Conservation (phyloP, 2,113 vertebrate species). For the Neopipo cinnamomea region DNA sequence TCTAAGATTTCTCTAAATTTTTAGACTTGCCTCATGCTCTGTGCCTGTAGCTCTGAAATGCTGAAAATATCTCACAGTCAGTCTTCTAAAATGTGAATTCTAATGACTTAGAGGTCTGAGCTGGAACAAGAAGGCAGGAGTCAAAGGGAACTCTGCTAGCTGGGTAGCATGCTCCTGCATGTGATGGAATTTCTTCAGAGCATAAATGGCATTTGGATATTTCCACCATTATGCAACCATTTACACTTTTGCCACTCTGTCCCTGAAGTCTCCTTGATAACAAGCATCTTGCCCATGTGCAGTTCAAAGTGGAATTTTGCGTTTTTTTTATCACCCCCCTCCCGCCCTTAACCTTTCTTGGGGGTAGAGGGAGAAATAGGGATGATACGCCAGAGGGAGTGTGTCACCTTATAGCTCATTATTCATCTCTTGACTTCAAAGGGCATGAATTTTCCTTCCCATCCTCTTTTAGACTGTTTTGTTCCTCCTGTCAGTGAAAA, state of each 20-base stretch:
- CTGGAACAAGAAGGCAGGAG: background rate
- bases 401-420: background rate
- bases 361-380: background rate
- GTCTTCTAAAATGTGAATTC: background rate
- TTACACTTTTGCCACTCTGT: background rate
- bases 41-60: background rate
- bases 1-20: background rate
- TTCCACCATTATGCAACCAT: background rate
- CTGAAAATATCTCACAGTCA: background rate
- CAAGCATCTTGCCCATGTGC: background rate
- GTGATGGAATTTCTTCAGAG: background rate
- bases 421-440: constrained; percentile 3
- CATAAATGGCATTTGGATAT: background rate
- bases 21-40: background rate
- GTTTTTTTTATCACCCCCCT: background rate
- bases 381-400: background rate
- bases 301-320: background rate
- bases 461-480: constrained; percentile 1
- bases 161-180: background rate
- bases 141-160: background rate
- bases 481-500: background rate
- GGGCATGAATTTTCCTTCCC: background rate
- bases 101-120: background rate
- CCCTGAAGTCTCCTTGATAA: background rate
- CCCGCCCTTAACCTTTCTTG: background rate